Evolutionary conservation across 2,797 vertebrate genomes (phyloP), one percentile per base, ranked within the genome.

Genomic region (Echeneis naucrates): DNA sequence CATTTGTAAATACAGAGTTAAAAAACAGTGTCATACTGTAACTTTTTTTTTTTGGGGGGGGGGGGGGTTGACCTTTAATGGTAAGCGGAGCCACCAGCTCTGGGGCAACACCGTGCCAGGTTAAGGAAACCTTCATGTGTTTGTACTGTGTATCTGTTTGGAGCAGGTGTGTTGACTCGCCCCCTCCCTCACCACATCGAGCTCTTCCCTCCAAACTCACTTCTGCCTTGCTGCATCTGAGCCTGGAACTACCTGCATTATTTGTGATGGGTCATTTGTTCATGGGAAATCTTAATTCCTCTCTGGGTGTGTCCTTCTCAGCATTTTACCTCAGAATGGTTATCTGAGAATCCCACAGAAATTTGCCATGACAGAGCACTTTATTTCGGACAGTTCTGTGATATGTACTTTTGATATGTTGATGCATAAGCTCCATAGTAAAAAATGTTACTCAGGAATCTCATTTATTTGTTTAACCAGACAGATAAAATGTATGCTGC

Each of bases 101-200:
- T 48, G n/a, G 1, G 63, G 12, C 66, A 17, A 58, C 68, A 54
- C 50, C 37, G 17, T 82, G 72, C 38, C 81, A 9, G 2, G 72
- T 78, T 55, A 72, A 24, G 55, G 10, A 68, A 77, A 83, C 56
- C 61, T 60, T 65, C 6, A 38, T 55, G 64, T 82, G 63, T 87
- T 85, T 82, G 38, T 70, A 50, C 47, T 24, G 42, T 57, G 33
- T 47, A 23, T 60, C 57, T 57, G 42, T 77, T 21, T 59, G 57
- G 45, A 61, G 19, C 54, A 8, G 17, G 19, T 50, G 32, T 81
- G 59, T 63, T 73, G 67, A 72, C 40, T 56, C 4, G 60, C 14
- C 0, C 24, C 62, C 47, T 52, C 35, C 30, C 23, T 60, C 52
- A 53, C 42, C 32, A 50, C 24, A 52, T 16, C 14, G 17, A 24